Percentiles rank a stretch among this genome's conserved stretches.
phyloP scores from a whole-genome alignment of 2,113 vertebrate species.

The Lepus europaeus region DNA sequence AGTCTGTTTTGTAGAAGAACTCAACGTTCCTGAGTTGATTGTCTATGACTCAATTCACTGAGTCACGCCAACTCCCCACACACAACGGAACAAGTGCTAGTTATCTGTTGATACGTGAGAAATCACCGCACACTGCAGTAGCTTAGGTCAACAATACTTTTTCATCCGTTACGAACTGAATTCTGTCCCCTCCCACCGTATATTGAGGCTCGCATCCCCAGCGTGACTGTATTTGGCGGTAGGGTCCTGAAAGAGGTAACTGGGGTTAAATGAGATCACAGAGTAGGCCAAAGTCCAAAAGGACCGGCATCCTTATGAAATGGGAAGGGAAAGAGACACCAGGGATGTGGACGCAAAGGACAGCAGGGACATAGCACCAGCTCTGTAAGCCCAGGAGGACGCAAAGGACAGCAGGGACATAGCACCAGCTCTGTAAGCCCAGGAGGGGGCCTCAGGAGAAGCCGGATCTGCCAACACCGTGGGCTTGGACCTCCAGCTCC shows the following conservation, averaged over 20 bases:
- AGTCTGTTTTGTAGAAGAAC: background rate
- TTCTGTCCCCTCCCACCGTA: background rate
- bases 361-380: background rate
- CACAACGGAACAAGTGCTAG: background rate
- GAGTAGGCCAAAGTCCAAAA: background rate
- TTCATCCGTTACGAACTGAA: background rate
- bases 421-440: accelerated
- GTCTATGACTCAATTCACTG: background rate
- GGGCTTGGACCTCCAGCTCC: background rate
- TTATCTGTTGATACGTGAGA: background rate
- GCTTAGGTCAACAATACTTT: background rate
- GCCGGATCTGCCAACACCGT: background rate
- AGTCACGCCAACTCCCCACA: background rate
- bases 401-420: background rate
- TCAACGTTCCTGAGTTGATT: background rate
- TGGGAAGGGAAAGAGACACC: background rate
- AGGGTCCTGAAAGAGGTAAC: background rate
- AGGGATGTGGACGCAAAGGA: background rate
- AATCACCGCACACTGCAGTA: background rate
- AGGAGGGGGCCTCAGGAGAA: background rate
- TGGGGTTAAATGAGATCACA: background rate
- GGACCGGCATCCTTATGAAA: background rate
- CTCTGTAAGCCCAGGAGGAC: background rate
- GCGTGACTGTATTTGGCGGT: background rate
- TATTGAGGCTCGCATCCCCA: background rate